Conservation (phyloP, 2,113 vertebrate genomes). For the Pygathrix nemaeus region DNA sequence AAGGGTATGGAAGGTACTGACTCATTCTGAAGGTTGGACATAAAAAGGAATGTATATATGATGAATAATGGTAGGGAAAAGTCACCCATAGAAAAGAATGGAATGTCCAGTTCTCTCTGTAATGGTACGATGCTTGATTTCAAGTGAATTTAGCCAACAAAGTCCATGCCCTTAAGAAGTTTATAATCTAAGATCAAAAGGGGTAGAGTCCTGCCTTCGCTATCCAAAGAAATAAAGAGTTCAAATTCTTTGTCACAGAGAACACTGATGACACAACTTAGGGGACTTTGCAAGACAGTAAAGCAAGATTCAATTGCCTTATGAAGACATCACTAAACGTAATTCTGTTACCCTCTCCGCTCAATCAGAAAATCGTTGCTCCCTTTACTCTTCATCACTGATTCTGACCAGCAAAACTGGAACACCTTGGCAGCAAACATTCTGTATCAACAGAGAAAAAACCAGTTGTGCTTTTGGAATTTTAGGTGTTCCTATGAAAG, state of each 20-base stretch:
- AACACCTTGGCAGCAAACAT: not conserved
- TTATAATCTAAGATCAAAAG: slow-evolving; percentile 13
- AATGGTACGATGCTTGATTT: not conserved
- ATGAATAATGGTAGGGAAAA: not conserved
- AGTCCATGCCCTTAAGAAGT: not conserved
- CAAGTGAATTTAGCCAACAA: not conserved
- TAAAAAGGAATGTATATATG: rapidly evolving
- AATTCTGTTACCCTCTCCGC: not conserved
- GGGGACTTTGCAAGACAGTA: not conserved
- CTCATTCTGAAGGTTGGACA: not conserved
- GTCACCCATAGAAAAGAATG: not conserved
- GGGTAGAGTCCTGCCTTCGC: not conserved
- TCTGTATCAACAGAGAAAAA: not conserved
- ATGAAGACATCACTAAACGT: not conserved
- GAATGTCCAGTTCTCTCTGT: not conserved
- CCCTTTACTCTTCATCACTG: not conserved
- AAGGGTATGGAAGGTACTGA: not conserved
- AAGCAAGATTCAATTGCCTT: not conserved
- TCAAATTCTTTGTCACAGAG: not conserved
- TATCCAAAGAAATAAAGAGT: slow-evolving; percentile 33
- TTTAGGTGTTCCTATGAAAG: not conserved
- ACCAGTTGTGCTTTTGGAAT: not conserved
- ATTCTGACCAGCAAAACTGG: not conserved
- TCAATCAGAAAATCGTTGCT: not conserved
- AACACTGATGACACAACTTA: not conserved